Percentiles rank a stretch among this genome's conserved stretches.
phyloP scores from a whole-genome alignment of 2,113 vertebrate species.

The Syngnathus scovelli region DNA sequence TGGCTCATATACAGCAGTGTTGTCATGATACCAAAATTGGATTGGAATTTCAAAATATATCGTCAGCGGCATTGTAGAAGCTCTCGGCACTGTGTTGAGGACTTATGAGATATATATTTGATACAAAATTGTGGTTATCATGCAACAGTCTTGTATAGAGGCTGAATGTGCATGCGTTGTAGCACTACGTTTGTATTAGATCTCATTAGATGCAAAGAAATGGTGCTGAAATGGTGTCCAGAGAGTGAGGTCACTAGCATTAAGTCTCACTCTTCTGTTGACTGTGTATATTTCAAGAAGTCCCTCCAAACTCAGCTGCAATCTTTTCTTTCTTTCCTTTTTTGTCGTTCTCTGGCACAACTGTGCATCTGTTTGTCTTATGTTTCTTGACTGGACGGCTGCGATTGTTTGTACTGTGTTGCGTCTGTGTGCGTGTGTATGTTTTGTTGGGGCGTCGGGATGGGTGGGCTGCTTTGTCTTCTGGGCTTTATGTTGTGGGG shows the following conservation, averaged over 20 bases:
- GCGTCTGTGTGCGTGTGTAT: slow-evolving; percentile 22
- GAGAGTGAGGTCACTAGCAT: slow-evolving; percentile 4
- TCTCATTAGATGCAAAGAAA: neutral
- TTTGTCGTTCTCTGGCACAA: slow-evolving; percentile 54
- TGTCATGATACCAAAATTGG: slow-evolving; percentile 2
- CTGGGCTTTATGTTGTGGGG: slow-evolving; percentile 63
- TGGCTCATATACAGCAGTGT: slow-evolving; percentile 14
- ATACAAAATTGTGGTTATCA: neutral
- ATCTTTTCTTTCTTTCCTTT: slow-evolving; percentile 49
- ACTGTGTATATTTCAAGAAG: slow-evolving; percentile 36
- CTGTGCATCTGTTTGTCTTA: slow-evolving; percentile 54
- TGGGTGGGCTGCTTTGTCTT: slow-evolving; percentile 37
- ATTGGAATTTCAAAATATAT: neutral
- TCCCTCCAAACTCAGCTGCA: slow-evolving; percentile 48
- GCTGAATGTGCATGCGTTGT: slow-evolving; percentile 5
- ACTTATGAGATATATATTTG: neutral
- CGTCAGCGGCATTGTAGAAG: neutral
- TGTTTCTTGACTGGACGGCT: slow-evolving; percentile 27
- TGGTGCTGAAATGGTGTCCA: slow-evolving; percentile 7
- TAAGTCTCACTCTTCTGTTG: slow-evolving; percentile 21
- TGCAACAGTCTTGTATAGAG: slow-evolving; percentile 13
- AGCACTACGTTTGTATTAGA: neutral
- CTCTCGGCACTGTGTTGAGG: neutral
- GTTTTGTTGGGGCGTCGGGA: slow-evolving; percentile 20
- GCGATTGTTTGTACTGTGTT: slow-evolving; percentile 13